A percentile compares a stretch with the other conserved stretches of the same genome.
These are phyloP conservation scores for Lypha dubia DNA, from an alignment of 2,888 invertebrate genomes.

Conservation along the genomic window DNA sequence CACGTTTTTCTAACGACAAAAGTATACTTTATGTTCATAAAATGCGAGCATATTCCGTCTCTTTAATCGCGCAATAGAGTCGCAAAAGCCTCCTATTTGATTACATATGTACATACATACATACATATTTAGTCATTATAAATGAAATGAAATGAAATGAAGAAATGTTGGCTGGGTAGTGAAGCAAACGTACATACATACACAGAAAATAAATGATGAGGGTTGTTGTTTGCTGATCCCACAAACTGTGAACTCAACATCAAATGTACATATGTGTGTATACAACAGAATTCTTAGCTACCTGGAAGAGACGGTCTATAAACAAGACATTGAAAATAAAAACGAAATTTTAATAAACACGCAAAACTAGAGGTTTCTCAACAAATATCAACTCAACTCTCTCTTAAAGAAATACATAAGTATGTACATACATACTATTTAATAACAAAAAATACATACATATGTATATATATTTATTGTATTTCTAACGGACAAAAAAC, in stretches of 20 bases:
- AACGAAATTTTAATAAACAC: not conserved
- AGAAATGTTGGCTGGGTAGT: too few species aligned
- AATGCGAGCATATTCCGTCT: too few species aligned
- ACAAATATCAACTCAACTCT: not conserved
- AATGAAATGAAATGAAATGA: too few species aligned
- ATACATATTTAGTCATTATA: too few species aligned
- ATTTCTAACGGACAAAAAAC: conserved; percentile 69
- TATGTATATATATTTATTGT: too few species aligned
- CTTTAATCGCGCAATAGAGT: too few species aligned
- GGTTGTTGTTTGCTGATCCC: not conserved
- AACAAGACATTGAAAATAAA: not conserved
- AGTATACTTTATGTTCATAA: too few species aligned
- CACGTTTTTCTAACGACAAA: too few species aligned
- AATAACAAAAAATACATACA: conserved; percentile 13
- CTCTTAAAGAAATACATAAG: conserved; percentile 8
- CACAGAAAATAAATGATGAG: not conserved
- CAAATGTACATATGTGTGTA: not conserved
- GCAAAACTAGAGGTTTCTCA: not conserved
- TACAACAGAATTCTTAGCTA: conserved; percentile 18
- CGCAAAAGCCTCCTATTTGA: too few species aligned
- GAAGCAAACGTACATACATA: not conserved
- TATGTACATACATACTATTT: too few species aligned
- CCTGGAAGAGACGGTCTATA: conserved; percentile 11
- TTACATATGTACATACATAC: too few species aligned
- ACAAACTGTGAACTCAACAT: not conserved